phyloP scores from a whole-genome alignment of 2,797 vertebrate genomes.

The Macrochelys suwanniensis region DNA sequence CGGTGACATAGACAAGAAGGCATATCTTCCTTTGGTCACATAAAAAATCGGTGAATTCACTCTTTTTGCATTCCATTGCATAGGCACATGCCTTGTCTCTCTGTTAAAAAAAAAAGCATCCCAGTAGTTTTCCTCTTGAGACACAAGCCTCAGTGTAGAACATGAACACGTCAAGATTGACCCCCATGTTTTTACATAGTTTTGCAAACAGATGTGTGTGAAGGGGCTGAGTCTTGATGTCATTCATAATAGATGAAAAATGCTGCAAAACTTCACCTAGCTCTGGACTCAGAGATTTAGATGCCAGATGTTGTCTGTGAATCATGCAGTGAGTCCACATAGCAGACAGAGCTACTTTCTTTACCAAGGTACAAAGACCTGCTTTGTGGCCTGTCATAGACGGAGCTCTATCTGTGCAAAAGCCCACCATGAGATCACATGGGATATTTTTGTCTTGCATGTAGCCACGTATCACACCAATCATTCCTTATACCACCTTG shows the following conservation, averaged over 20 bases:
- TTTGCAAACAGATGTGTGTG: background rate
- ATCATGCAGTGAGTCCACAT: background rate
- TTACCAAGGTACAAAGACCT: background rate
- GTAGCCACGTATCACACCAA: background rate
- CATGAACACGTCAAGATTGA: background rate
- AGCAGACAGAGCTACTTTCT: background rate
- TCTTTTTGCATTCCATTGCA: background rate
- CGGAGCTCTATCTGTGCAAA: background rate
- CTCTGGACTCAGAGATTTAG: background rate
- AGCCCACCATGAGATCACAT: background rate
- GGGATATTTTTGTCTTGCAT: background rate
- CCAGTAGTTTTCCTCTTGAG: background rate
- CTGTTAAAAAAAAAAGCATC: background rate
- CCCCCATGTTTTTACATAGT: background rate
- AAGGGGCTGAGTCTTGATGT: background rate
- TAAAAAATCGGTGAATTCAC: background rate
- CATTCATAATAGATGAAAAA: background rate
- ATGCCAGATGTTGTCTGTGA: background rate
- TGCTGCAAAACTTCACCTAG: background rate
- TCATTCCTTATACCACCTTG: background rate
- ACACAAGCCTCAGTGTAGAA: background rate
- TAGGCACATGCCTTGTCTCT: background rate
- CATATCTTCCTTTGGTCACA: background rate
- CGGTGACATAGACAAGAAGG: background rate
- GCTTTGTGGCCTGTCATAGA: background rate